A percentile compares a stretch with the other conserved stretches of the same genome.
Evolutionary conservation across 2,113 vertebrate species (phyloP).

Genomic region (Hippocampus mohnikei): DNA sequence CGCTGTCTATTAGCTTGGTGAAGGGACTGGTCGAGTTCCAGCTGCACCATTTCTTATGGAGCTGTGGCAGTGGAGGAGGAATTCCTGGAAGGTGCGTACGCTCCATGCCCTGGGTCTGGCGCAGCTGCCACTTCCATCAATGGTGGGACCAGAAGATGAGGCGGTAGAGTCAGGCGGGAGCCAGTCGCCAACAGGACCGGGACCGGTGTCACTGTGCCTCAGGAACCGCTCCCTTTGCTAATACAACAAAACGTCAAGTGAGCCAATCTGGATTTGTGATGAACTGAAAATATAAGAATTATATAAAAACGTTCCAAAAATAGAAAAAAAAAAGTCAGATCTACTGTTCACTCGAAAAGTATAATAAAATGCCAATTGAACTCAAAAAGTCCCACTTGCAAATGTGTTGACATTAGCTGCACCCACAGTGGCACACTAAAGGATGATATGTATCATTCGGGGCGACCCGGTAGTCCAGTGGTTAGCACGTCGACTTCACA

Average conservation of each 20-base stretch:
- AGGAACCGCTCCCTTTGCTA: conserved; percentile 75
- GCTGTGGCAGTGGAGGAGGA: conserved; percentile 80
- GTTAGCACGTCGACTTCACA: too few species aligned
- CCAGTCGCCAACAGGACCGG: conserved; percentile 72
- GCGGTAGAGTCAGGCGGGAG: conserved; percentile 44
- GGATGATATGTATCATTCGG: too few species aligned
- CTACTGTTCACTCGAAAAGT: too few species aligned
- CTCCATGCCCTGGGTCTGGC: conserved; percentile 80
- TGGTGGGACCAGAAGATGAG: conserved; percentile 21
- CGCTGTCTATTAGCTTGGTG: conserved; percentile 82
- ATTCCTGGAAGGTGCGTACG: conserved; percentile 82
- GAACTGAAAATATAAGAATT: background rate
- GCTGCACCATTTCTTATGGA: conserved; percentile 85
- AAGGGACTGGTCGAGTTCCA: conserved; percentile 84
- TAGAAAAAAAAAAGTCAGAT: too few species aligned
- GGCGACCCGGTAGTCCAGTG: too few species aligned
- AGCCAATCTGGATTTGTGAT: background rate
- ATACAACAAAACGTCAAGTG: background rate
- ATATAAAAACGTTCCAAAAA: too few species aligned
- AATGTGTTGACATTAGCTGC: too few species aligned
- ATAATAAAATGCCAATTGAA: too few species aligned
- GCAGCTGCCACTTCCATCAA: conserved; percentile 32
- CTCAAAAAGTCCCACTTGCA: too few species aligned
- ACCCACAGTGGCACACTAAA: too few species aligned
- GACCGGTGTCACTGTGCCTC: conserved; percentile 78